phyloP scores from a whole-genome alignment of 2,888 invertebrate species.

The Hemicrepidius hirtus region DNA sequence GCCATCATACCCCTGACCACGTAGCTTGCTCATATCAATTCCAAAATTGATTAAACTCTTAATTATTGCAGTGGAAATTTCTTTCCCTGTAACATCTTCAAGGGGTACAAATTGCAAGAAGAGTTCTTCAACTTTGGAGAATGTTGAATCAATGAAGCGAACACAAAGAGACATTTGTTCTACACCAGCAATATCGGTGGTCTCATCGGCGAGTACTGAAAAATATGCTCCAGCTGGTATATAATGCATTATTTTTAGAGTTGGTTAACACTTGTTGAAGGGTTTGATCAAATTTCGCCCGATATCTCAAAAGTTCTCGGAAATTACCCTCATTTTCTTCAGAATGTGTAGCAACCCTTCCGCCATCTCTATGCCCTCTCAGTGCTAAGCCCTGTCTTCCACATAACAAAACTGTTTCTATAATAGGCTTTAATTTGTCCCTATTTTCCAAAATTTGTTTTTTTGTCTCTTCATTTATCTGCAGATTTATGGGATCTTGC shows the following conservation, averaged over 20 bases:
- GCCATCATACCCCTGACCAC: constrained; percentile 25
- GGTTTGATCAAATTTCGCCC: constrained; percentile 2
- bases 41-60: not conserved
- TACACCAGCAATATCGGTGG: constrained; percentile 7
- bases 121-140: not conserved
- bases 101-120: not conserved
- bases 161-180: not conserved
- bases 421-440: not conserved
- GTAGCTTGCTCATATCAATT: constrained; percentile 11
- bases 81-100: constrained; percentile 4
- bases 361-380: not conserved
- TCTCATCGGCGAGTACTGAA: constrained; percentile 1
- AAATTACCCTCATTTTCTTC: constrained; percentile 16
- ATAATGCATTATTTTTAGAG: constrained; percentile 22
- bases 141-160: not conserved
- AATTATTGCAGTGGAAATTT: not conserved
- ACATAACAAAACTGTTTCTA: not conserved
- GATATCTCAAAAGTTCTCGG: constrained; percentile 19
- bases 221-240: constrained; percentile 25
- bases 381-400: not conserved
- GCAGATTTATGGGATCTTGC: not conserved
- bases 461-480: not conserved
- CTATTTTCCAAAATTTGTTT: not conserved
- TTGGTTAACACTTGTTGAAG: not conserved
- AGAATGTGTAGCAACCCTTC: too few relatives aligned